Evolutionary conservation across 2,888 invertebrate genomes (phyloP), one percentile per base, ranked within the genome.

Genomic region (Heliconius hortense): DNA sequence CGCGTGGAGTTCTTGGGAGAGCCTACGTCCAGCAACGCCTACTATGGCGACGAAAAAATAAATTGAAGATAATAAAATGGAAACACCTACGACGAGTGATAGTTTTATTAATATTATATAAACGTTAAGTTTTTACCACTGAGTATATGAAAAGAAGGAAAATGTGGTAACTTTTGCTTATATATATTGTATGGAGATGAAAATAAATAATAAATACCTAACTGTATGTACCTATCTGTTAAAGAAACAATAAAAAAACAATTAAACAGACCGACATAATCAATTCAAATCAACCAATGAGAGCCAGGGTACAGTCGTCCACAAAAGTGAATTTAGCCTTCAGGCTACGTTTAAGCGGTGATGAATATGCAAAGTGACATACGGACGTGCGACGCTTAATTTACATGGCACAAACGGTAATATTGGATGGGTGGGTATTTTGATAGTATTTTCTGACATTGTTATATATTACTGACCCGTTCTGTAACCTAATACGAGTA

Each of bases 321-420:
- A 79, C 81, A 81, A 81, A 82, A 82, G 80, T 80, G 82, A 81
- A 81, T 79, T 80, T 81, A 78, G 76, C 81, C 81, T 81, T 81
- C 83, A 80, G 80, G 82, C 78, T 81, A 83, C 77, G 82, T 84
- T 84, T 82, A 83, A 80, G 82, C 81, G 81, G 78, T 81, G 85
- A 87, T 88, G 86, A 87, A 86, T 87, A 88, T 88, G 87, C 84
- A 86, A 86, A 88, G 81, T 84, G 82, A 82, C 82, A 82, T 68
- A 77, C 77, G 77, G 68, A 71, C 77, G 77, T 75, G 72, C 70
- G 56, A 71, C 74, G 73, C 72, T 72, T 63, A 75, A 75, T 76
- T 76, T 77, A 74, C 77, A 75, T 73, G 43, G 73, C 56, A 48
- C 68, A 72, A 76, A 43, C 72, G 72, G 56, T 72, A 77, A 77